These are phyloP conservation scores for Sebastes minor DNA, from an alignment of 2,797 vertebrate genomes.

Conservation along the genomic window DNA sequence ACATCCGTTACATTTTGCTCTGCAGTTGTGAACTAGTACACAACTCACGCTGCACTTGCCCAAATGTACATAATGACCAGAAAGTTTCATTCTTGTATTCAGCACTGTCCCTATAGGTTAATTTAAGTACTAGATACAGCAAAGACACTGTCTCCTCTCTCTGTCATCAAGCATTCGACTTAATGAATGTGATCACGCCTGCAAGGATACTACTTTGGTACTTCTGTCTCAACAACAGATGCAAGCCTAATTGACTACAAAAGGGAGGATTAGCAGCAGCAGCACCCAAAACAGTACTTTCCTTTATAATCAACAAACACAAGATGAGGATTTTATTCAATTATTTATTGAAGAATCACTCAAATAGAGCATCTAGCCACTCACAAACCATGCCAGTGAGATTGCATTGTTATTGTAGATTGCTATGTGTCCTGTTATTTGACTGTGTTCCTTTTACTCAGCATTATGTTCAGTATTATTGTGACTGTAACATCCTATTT, in stretches of 20 bases:
- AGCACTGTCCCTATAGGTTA: background rate
- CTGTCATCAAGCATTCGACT: conserved; percentile 17
- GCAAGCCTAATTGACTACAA: background rate
- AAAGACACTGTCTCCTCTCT: background rate
- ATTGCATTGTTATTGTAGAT: background rate
- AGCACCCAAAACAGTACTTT: conserved; percentile 20
- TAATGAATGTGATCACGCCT: conserved; percentile 24
- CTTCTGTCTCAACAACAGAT: conserved; percentile 8
- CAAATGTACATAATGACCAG: background rate
- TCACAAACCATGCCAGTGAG: background rate
- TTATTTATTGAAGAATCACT: conserved; percentile 3
- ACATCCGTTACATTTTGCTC: background rate
- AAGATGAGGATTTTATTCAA: background rate
- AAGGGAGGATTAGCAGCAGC: background rate
- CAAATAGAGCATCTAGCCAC: background rate
- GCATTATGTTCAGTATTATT: conserved; percentile 1
- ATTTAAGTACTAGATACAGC: background rate
- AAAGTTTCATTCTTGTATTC: background rate
- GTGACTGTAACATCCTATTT: background rate
- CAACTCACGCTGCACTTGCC: background rate
- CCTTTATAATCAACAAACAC: conserved; percentile 14
- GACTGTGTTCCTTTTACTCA: background rate
- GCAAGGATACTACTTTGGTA: conserved; percentile 8
- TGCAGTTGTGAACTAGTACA: background rate
- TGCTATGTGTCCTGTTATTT: conserved; percentile 2